These are phyloP conservation scores for Smutsia gigantea DNA, from an alignment of 2,797 vertebrate genomes.

Conservation along the genomic window DNA sequence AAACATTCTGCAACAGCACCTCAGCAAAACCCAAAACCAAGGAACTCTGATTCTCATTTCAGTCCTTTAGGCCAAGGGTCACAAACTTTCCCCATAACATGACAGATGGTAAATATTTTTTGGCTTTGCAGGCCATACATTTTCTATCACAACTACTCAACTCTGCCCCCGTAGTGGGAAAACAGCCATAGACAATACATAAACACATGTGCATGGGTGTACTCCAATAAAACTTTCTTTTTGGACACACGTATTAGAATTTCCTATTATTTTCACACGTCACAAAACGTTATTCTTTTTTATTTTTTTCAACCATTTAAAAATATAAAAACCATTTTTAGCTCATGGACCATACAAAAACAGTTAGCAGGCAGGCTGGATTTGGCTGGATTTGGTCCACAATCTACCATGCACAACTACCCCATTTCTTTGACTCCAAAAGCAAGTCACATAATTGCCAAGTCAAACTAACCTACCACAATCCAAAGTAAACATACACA, in stretches of 20 bases:
- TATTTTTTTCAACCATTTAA: background rate
- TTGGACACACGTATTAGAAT: background rate
- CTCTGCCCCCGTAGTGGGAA: background rate
- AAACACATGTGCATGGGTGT: background rate
- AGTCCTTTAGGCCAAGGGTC: background rate
- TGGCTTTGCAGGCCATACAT: background rate
- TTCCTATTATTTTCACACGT: background rate
- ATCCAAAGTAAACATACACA: conserved; percentile 17
- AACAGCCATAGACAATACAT: background rate
- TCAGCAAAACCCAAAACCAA: background rate
- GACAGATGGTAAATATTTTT: background rate
- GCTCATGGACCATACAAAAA: background rate
- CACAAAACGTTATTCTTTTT: background rate
- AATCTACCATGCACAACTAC: background rate
- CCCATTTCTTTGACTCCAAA: conserved; percentile 1
- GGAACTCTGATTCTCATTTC: background rate
- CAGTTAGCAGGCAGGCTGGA: background rate
- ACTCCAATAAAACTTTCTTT: background rate
- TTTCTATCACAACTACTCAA: background rate
- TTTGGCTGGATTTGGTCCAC: background rate
- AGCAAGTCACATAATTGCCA: background rate
- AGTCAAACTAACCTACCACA: background rate
- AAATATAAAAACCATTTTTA: background rate
- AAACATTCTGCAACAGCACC: background rate
- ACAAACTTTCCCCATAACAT: background rate